Evolutionary conservation across 2,113 vertebrate genomes (phyloP), one percentile per base, ranked within the genome.

Genomic region (Syngnathus scovelli): DNA sequence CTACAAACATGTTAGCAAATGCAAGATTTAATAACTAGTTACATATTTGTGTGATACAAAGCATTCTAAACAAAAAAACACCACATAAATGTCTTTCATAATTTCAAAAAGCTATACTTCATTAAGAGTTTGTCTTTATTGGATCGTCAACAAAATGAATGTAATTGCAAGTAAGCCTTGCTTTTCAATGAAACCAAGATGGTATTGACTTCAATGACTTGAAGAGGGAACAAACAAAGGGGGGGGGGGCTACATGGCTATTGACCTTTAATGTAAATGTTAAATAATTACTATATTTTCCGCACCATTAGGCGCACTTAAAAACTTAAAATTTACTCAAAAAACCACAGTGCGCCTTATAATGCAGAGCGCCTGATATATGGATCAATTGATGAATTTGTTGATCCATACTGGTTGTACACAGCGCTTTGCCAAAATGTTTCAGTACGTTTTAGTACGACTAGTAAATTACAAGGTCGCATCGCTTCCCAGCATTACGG

Each of bases 11-110:
- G 61, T 49, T 41, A 41, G 37, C 46, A 59, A 69, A 70, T 65
- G 60, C 19, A 71, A 64, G 49, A 68, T 79, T 82, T 77, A 73
- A 73, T 71, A 27, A 54, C 27, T 74, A 39, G 37, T 21, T 18
- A 61, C 37, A 77, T 19, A 69, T 66, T 60, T 23, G 37, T n/a
- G 68, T 66, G 64, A 23, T 66, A 72, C 62, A 69, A 19, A 68
- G 38, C 61, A 13, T 60, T 48, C 41, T 55, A 16, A 52, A 7
- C 16, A 64, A 39, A 61, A 61, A 33, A 56, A 21, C 56, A 70
- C 33, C 5, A 72, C 21, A 15, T 49, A 27, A 18, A 60, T 62
- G 63, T 61, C 44, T 37, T 77, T 75, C 38, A 73, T 44, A 55
- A 73, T 63, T 71, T 56, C 68, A 64, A 52, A 59, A 67, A 68